These are phyloP conservation scores for Melikaiella ostensackeni DNA, from an alignment of 2,888 invertebrate genomes.

Conservation along the genomic window DNA sequence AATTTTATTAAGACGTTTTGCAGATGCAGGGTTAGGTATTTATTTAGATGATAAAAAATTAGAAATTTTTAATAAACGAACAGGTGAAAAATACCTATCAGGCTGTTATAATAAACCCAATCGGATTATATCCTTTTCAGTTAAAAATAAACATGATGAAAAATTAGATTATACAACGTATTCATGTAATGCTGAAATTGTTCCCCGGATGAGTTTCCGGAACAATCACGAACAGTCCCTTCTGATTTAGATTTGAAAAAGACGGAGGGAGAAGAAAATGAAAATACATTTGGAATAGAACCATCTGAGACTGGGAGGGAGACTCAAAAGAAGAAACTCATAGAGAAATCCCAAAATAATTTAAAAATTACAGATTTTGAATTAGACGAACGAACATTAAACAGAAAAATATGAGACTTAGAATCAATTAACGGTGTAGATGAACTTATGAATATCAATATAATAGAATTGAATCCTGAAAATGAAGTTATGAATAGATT, in stretches of 20 bases:
- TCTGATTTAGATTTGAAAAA: neutral
- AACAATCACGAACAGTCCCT: neutral
- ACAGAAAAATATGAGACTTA: neutral
- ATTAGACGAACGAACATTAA: neutral
- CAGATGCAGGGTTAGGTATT: neutral
- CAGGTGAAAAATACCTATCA: neutral
- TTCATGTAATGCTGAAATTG: neutral
- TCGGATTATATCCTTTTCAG: neutral
- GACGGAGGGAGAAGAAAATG: neutral
- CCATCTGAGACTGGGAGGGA: constrained; percentile 1
- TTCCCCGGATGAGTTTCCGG: neutral
- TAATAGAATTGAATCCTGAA: neutral
- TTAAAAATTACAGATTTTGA: neutral
- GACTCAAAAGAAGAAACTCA: neutral
- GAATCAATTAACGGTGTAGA: neutral
- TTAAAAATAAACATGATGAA: neutral
- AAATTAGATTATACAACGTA: neutral
- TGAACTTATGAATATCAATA: neutral
- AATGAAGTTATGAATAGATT: neutral
- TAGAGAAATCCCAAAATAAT: neutral
- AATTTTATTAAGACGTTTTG: constrained; percentile 8
- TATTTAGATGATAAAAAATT: constrained; percentile 8
- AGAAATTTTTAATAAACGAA: neutral
- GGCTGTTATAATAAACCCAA: neutral
- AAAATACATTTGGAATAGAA: neutral